Evolutionary conservation across 2,113 vertebrate species (phyloP), one percentile per base, ranked within the genome.

Genomic region (Lasiurus cinereus): DNA sequence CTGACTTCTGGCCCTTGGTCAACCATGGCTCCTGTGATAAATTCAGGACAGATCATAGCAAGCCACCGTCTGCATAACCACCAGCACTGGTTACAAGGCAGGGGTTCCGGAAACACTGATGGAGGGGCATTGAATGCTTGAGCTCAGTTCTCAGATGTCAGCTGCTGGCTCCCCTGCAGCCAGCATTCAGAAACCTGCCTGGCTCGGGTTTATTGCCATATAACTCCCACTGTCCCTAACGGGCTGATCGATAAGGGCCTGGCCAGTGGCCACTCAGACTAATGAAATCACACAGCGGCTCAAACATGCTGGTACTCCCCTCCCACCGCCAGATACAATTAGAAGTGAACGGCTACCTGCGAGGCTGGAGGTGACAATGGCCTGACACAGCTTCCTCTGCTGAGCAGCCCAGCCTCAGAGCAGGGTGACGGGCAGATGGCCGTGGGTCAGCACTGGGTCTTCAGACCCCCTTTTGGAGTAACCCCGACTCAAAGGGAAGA

Each of bases 171-270:
- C 22, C 56, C 78, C 86, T 19, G 12, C 62, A 69, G 50, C 83
- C 69, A 48, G 56, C 52, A 29, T 64, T 86, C 80, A 90, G 56
- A 90, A 85, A 86, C 76, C 70, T 90, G 24, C 72, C 56, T 3
- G 36, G 46, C 77, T 82, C 80, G 1, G 11, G 54, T 82, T 94
- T 93, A 92, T 92, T 96, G 91, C 84, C 94, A 39, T 36, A 27
- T 59, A 78, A 85, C 50, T 88, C 96, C 86, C 90, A 66, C 31
- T 62, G 88, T 69, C 83, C 90, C 93, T 83, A 74, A 85, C 83
- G 96, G 85, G 33, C 85, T 88, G 56, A 70, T 92, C 62, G 0
- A 70, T 88, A 62, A 82, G 50, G 39, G 39, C 43, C 88, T 92
- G 74, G 70, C 79, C 46, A n/a, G 8, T 89, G 66, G 36, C 96